A percentile compares a stretch with the other conserved stretches of the same genome.
Evolutionary conservation across 2,113 vertebrate species (phyloP).

Genomic region (Erythrocercus mccallii): DNA sequence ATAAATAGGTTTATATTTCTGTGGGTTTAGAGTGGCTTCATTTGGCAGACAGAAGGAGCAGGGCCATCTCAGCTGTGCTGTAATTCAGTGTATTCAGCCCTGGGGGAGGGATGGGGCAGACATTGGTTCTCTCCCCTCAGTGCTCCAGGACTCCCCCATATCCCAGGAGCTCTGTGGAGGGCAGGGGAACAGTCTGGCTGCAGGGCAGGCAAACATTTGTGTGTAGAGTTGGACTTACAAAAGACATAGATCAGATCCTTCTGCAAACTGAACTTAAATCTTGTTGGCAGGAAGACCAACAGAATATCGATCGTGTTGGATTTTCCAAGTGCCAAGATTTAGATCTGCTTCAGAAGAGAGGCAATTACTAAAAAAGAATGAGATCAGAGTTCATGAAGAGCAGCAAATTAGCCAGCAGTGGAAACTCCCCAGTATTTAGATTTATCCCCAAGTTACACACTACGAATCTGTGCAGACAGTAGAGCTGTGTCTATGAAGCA

Average conservation of each 20-base stretch:
- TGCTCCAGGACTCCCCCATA: background rate
- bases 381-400: background rate
- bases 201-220: background rate
- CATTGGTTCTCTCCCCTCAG: background rate
- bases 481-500: background rate
- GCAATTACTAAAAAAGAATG: background rate
- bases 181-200: background rate
- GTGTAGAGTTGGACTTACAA: background rate
- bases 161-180: background rate
- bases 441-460: background rate
- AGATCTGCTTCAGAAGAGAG: background rate
- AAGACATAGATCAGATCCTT: background rate
- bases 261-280: background rate
- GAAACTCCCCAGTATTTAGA: background rate
- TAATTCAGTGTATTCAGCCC: background rate
- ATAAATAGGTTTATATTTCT: background rate
- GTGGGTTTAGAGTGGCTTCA: background rate
- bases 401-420: background rate
- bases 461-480: background rate
- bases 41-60: accelerated
- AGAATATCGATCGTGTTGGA: background rate
- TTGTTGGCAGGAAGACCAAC: background rate
- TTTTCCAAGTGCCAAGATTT: background rate
- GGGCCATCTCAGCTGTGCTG: background rate
- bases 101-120: background rate